These are phyloP conservation scores for Pterocles orientalis DNA, from an alignment of 2,113 vertebrate species.

Conservation along the genomic window DNA sequence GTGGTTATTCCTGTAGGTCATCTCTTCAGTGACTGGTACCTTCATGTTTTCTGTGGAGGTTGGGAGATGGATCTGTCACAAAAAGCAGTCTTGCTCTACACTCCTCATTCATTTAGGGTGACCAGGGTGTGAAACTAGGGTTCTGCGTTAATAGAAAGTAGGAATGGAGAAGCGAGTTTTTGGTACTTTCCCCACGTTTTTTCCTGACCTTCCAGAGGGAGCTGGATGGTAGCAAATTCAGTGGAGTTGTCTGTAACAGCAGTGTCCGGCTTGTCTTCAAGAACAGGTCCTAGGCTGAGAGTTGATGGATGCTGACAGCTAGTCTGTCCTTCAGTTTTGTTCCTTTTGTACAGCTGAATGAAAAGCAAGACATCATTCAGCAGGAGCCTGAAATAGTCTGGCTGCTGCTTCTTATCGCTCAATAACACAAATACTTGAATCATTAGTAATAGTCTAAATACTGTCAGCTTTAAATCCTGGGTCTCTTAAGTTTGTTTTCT, in stretches of 20 bases:
- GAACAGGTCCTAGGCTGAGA: fast-evolving
- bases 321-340: not conserved
- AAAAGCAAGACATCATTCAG: not conserved
- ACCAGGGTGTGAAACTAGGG: not conserved
- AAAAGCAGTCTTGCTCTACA: fast-evolving
- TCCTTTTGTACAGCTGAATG: not conserved
- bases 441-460: not conserved
- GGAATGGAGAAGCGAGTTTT: not conserved
- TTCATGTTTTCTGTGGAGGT: not conserved
- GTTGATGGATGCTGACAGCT: not conserved
- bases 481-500: not conserved
- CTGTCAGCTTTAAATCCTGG: not conserved
- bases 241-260: fast-evolving
- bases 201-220: not conserved
- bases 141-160: not conserved
- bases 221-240: not conserved
- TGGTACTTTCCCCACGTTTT: fast-evolving
- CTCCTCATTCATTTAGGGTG: fast-evolving
- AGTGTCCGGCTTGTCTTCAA: not conserved
- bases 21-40: not conserved
- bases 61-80: not conserved
- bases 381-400: not conserved
- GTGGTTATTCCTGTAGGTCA: not conserved
- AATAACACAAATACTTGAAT: not conserved
- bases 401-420: not conserved